Evolutionary conservation across 1,140 invertebrate species (phyloP).

Genomic region (Vollenhovia emeryi): DNA sequence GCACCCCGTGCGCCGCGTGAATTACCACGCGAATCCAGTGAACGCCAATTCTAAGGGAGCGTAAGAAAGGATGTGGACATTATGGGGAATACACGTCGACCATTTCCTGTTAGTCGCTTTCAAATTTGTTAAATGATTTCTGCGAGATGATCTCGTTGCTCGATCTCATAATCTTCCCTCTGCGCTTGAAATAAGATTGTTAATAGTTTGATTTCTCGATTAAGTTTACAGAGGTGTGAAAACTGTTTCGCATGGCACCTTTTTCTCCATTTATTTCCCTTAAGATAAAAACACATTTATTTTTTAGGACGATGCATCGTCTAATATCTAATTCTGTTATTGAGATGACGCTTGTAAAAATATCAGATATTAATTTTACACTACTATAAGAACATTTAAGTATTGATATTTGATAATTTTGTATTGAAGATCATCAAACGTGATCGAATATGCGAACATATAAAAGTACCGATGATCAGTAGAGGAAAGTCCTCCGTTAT

Average conservation of each 20-base stretch:
- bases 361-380: background rate
- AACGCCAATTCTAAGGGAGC: constrained; percentile 57
- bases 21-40: constrained; percentile 68
- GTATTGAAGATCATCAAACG: background rate
- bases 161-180: background rate
- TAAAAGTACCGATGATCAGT: too few species aligned
- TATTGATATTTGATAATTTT: background rate
- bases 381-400: background rate
- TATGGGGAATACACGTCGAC: constrained; percentile 50
- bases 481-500: too few species aligned
- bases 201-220: background rate
- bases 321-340: background rate
- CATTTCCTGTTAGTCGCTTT: background rate
- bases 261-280: background rate
- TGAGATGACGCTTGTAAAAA: background rate
- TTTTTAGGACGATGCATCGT: background rate
- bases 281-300: background rate
- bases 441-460: background rate
- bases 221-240: background rate
- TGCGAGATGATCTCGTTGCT: background rate
- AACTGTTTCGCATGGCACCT: background rate
- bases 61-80: constrained; percentile 58
- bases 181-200: background rate
- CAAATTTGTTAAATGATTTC: constrained; percentile 12
- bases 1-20: constrained; percentile 39